A percentile compares a stretch with the other conserved stretches of the same genome.
Evolutionary conservation across 2,888 invertebrate species (phyloP).

Genomic region (Phalera bucephala): DNA sequence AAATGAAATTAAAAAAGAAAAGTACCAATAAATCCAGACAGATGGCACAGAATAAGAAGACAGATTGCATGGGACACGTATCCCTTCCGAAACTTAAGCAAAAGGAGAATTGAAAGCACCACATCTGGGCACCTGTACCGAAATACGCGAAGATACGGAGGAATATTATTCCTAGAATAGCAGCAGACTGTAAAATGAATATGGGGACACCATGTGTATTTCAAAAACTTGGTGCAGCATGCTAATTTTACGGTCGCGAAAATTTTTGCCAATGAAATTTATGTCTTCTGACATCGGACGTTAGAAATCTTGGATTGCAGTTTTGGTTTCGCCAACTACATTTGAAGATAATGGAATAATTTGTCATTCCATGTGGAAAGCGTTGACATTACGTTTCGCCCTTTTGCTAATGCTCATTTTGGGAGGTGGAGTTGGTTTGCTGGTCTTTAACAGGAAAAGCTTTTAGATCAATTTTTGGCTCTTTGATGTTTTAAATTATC

Average conservation of each 20-base stretch:
- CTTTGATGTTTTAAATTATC: conserved; percentile 45
- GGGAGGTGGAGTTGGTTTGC: conserved; percentile 41
- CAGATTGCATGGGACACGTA: conserved; percentile 51
- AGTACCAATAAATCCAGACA: conserved; percentile 67
- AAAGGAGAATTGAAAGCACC: conserved; percentile 49
- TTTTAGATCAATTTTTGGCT: conserved; percentile 26
- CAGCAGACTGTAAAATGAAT: conserved; percentile 80
- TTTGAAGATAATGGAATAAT: conserved; percentile 59
- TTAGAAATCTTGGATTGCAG: conserved; percentile 24
- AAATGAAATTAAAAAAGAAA: conserved; percentile 43
- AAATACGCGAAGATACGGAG: conserved; percentile 71
- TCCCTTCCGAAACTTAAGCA: conserved; percentile 52
- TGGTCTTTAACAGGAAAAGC: conserved; percentile 48
- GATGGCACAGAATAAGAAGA: conserved; percentile 63
- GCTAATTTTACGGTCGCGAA: conserved; percentile 24
- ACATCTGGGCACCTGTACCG: conserved; percentile 80
- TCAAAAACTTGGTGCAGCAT: conserved; percentile 60
- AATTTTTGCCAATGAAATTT: conserved; percentile 20
- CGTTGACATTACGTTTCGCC: conserved; percentile 69
- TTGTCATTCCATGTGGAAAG: conserved; percentile 70
- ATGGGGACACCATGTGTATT: conserved; percentile 72
- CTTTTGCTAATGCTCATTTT: conserved; percentile 66
- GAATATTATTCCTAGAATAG: conserved; percentile 81
- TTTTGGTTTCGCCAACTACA: conserved; percentile 14
- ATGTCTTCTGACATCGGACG: conserved; percentile 22